These are phyloP conservation scores for Theretra japonica DNA, from an alignment of 2,888 invertebrate genomes.

Conservation along the genomic window DNA sequence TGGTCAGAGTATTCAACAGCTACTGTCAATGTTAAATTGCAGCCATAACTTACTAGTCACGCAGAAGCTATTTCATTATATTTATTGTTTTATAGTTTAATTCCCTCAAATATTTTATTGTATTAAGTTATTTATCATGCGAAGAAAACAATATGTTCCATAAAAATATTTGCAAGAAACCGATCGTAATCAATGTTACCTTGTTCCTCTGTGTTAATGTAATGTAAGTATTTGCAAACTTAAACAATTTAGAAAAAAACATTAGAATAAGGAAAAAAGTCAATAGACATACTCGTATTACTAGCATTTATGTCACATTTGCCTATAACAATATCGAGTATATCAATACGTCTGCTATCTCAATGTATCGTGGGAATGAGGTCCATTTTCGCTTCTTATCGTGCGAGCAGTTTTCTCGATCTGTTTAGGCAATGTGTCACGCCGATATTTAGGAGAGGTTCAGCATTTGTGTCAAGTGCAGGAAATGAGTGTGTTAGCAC, in stretches of 20 bases:
- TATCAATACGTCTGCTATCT: slow-evolving; percentile 65
- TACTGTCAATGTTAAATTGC: no score
- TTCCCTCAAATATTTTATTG: neutral
- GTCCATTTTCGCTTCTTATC: slow-evolving; percentile 55
- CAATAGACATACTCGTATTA: no score
- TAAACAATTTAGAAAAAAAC: no score
- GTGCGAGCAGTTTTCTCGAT: slow-evolving; percentile 44
- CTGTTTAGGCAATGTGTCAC: slow-evolving; percentile 25
- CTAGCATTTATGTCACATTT: neutral
- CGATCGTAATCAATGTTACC: no score
- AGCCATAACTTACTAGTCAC: no score
- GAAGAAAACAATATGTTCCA: no score
- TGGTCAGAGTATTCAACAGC: no score
- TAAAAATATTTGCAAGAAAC: no score
- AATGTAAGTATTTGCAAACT: no score
- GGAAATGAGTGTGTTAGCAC: neutral
- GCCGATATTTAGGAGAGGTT: neutral
- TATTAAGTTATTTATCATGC: slow-evolving; percentile 41
- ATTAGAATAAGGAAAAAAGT: no score
- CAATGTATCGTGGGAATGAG: slow-evolving; percentile 69
- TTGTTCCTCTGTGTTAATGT: no score
- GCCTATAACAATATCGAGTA: neutral
- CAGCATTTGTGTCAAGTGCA: slow-evolving; percentile 12
- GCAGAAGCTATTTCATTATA: no score
- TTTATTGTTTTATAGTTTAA: neutral